Percentiles rank a stretch among this genome's conserved stretches.
These are phyloP conservation scores for Lynx canadensis DNA, from an alignment of 2,113 vertebrate species.

Conservation along the genomic window DNA sequence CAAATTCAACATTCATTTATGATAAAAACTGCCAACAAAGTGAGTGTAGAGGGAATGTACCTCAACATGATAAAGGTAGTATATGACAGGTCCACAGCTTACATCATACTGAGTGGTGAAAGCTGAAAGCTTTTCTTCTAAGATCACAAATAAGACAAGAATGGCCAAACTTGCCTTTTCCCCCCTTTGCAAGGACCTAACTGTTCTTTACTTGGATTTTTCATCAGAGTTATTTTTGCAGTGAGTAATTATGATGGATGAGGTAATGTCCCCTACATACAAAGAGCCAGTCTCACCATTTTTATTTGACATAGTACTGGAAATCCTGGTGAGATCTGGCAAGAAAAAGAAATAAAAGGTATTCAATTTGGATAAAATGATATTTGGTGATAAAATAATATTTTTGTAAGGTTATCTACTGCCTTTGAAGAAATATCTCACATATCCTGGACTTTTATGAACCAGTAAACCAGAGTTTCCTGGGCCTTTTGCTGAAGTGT, in stretches of 20 bases:
- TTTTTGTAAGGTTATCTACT: not conserved
- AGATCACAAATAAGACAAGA: not conserved
- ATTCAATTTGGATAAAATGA: not conserved
- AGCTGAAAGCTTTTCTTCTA: not conserved
- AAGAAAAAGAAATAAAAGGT: not conserved
- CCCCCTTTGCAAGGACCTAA: no score
- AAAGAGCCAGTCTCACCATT: not conserved
- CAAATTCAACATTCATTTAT: not conserved
- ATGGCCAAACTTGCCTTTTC: not conserved
- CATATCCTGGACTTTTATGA: not conserved
- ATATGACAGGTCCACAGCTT: not conserved
- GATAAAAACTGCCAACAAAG: not conserved
- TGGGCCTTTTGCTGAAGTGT: not conserved
- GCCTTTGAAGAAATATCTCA: not conserved
- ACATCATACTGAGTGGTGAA: not conserved
- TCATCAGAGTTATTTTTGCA: not conserved
- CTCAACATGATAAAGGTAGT: not conserved
- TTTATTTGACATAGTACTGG: not conserved
- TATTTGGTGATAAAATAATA: not conserved
- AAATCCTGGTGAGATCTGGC: not conserved
- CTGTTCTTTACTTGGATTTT: not conserved
- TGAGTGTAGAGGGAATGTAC: not conserved
- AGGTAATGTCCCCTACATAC: not conserved
- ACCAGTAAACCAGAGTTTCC: not conserved
- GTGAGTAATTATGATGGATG: not conserved